A percentile compares a stretch with the other conserved stretches of the same genome.
These are phyloP conservation scores for Holothuria leucospilota DNA, from an alignment of 53 echinoderm and acorn worm species.

Conservation along the genomic window DNA sequence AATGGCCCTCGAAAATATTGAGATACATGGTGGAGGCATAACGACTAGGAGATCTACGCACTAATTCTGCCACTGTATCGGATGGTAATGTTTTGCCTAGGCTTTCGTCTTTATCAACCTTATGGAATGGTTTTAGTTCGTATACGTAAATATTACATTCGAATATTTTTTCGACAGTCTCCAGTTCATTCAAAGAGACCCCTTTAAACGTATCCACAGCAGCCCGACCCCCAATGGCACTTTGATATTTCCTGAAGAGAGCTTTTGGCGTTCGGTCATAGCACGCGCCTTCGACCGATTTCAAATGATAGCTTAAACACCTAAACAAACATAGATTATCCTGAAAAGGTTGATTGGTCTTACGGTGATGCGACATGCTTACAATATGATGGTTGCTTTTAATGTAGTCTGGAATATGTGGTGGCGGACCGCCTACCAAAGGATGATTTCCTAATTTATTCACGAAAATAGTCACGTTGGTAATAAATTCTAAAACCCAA, in stretches of 20 bases:
- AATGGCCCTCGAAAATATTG: not conserved
- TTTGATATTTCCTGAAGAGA: slow-evolving; percentile 17
- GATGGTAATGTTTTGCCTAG: not conserved
- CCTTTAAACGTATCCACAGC: slow-evolving; percentile 3
- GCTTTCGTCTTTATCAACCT: not conserved
- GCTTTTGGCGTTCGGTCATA: slow-evolving; percentile 22
- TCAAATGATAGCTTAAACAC: slow-evolving; percentile 23
- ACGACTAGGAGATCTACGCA: not conserved
- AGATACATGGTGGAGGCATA: not conserved
- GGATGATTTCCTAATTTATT: slow-evolving; percentile 23
- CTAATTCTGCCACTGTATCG: not conserved
- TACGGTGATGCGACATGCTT: not conserved
- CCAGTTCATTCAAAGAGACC: slow-evolving; percentile 11
- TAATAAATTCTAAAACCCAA: too few relatives aligned
- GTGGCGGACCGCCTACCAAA: slow-evolving; percentile 13
- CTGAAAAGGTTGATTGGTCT: slow-evolving; percentile 1
- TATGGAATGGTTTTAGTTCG: slow-evolving; percentile 1
- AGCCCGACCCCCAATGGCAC: not conserved
- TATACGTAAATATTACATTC: too few relatives aligned
- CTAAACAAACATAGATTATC: too few relatives aligned
- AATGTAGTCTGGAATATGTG: slow-evolving; percentile 17
- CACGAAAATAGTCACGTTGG: too few relatives aligned
- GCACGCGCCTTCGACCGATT: not conserved
- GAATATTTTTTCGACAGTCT: slow-evolving; percentile 32
- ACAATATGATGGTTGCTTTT: not conserved